Evolutionary conservation across 2,797 vertebrate species (phyloP), one percentile per base, ranked within the genome.

Genomic region (Echeneis naucrates): DNA sequence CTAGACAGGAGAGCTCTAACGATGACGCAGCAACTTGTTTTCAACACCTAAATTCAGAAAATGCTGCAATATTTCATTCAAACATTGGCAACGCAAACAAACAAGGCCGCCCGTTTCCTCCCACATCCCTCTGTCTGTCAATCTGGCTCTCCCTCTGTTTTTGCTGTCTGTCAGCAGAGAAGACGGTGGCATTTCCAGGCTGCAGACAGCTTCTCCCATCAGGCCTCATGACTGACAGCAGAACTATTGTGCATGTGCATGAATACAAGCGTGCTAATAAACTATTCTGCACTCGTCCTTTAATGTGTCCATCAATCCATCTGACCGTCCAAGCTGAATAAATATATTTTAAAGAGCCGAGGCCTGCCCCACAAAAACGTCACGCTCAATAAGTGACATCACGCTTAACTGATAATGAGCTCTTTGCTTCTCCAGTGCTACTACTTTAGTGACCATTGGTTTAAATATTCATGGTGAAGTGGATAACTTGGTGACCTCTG

Each of bases 151-250:
- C 70, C 38, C 40, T 72, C 66, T 69, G 51, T 74, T 68, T 74
- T 56, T 54, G 60, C 87, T 72, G 75, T 75, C 83, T 81, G 83
- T 87, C 89, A 86, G 24, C 21, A 52, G 61, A 76, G 75, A 66
- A 86, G 57, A 73, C 13, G 56, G 47, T 88, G 85, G 87, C 88
- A 82, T 87, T 88, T 87, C 73, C 77, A 77, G 80, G 33, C 75
- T 32, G 67, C 81, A 77, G 87, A 88, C 87, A 85, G 85, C 84
- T 84, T 85, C 80, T 91, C 88, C 89, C 89, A 83, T 85, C 88
- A 88, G 87, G 81, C 82, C 84, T 38, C 79, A n/a, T 72, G 81
- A 88, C 87, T 85, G 84, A 87, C 72, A 55, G 75, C 42, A 26
- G 24, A 68, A 78, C 71, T 73, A 77, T 55, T 40, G 81, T 75